Conservation (phyloP, 2,113 vertebrate genomes). For the Sminthopsis crassicaudata region DNA sequence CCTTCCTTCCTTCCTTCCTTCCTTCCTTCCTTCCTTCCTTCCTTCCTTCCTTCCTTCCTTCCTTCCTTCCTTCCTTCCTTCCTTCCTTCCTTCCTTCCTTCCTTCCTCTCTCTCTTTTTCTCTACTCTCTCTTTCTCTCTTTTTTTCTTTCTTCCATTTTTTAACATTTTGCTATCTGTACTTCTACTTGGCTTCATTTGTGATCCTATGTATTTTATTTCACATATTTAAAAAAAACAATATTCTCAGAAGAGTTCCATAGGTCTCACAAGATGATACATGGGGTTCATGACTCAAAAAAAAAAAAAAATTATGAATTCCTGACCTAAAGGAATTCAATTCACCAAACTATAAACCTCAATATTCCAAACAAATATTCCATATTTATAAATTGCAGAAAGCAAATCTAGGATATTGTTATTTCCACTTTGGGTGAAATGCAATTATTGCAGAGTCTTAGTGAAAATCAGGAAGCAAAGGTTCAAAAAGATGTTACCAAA, state of each 20-base stretch:
- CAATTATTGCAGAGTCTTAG: constrained; percentile 14
- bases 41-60: no score
- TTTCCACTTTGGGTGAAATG: constrained; percentile 20
- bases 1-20: no score
- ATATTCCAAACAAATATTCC: constrained; percentile 5
- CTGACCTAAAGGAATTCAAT: constrained; percentile 35
- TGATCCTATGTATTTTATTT: background rate
- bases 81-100: no score
- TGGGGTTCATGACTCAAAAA: background rate
- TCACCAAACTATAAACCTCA: background rate
- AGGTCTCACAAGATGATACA: background rate
- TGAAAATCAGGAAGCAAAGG: background rate
- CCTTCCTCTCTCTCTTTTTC: no score
- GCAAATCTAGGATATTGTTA: constrained; percentile 6
- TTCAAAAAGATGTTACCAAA: constrained; percentile 21
- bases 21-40: no score
- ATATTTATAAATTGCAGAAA: background rate
- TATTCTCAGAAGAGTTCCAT: background rate
- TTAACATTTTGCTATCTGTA: background rate
- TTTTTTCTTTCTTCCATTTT: background rate
- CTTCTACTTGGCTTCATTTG: background rate
- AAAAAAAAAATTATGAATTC: background rate
- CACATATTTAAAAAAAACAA: background rate
- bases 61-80: no score
- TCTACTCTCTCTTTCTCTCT: no score